These are phyloP conservation scores for Hyalella azteca DNA, from an alignment of 2,888 invertebrate species.

Conservation along the genomic window DNA sequence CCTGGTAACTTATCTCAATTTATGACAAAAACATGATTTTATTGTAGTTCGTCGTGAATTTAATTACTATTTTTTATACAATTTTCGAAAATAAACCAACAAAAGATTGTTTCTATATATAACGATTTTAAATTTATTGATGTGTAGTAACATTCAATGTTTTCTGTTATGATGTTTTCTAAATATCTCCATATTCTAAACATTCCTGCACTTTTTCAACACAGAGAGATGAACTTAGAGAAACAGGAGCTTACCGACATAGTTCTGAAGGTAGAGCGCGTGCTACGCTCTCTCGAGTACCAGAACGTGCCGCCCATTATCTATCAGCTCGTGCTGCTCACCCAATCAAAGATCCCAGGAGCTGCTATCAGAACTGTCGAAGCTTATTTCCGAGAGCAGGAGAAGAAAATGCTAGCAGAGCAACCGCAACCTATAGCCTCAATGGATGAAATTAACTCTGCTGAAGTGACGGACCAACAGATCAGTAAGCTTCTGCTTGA, in stretches of 20 bases:
- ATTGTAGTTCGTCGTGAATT: too few species aligned
- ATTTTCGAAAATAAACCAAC: too few species aligned
- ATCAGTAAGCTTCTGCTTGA: neutral
- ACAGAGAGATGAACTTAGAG: conserved; percentile 51
- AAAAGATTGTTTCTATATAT: too few species aligned
- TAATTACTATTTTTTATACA: too few species aligned
- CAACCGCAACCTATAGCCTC: neutral
- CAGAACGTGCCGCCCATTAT: conserved; percentile 53
- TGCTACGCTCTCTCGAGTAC: conserved; percentile 46
- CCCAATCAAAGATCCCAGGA: conserved; percentile 39
- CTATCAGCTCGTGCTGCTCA: conserved; percentile 50
- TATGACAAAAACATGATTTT: too few species aligned
- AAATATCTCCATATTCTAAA: too few species aligned
- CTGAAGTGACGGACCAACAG: neutral
- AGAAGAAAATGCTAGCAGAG: conserved; percentile 26
- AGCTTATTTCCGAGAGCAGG: conserved; percentile 46
- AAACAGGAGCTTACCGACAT: conserved; percentile 49
- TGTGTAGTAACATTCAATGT: too few species aligned
- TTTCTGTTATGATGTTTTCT: too few species aligned
- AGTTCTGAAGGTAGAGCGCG: conserved; percentile 48
- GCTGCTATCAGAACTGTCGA: conserved; percentile 21
- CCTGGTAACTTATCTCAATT: too few species aligned
- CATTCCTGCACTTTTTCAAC: too few species aligned
- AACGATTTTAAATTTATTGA: too few species aligned
- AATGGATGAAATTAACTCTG: conserved; percentile 11